These are phyloP conservation scores for Fistularia commersonii DNA, from an alignment of 2,797 vertebrate genomes.

Conservation along the genomic window DNA sequence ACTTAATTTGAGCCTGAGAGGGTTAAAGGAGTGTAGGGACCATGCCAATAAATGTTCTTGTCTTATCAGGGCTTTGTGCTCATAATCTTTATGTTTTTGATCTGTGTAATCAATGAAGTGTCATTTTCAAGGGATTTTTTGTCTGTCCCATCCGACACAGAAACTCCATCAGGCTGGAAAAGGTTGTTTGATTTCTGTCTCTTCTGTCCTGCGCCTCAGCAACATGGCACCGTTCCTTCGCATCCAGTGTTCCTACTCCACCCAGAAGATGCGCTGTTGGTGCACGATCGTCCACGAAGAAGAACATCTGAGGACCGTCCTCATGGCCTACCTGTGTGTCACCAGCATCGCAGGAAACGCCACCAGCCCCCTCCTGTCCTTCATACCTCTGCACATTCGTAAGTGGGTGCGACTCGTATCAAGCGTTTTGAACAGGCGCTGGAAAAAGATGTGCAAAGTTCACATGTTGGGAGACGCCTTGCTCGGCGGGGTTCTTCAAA, in stretches of 20 bases:
- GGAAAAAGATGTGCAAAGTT: not conserved
- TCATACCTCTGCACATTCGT: conserved; percentile 69
- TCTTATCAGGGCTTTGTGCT: no score
- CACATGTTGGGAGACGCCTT: no score
- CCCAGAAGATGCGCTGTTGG: conserved; percentile 70
- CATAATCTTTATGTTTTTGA: no score
- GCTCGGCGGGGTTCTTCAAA: not conserved
- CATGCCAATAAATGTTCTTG: no score
- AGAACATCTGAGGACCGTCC: conserved; percentile 29
- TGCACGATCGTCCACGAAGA: conserved; percentile 61
- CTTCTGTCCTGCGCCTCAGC: conserved; percentile 13
- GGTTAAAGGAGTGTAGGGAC: no score
- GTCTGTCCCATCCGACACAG: no score
- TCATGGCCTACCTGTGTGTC: conserved; percentile 73
- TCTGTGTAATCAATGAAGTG: no score
- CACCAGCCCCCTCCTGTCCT: conserved; percentile 46
- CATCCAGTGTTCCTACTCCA: conserved; percentile 68
- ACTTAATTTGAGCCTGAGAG: no score
- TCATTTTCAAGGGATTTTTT: no score
- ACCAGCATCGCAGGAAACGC: conserved; percentile 56
- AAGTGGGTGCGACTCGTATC: conserved; percentile 40
- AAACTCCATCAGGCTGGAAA: no score
- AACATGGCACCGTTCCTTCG: not conserved
- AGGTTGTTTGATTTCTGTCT: not conserved
- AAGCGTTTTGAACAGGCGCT: no score